Percentiles rank a stretch among this genome's conserved stretches.
Conservation (phyloP, 2,797 vertebrate genomes). For the Artibeus jamaicensis region DNA sequence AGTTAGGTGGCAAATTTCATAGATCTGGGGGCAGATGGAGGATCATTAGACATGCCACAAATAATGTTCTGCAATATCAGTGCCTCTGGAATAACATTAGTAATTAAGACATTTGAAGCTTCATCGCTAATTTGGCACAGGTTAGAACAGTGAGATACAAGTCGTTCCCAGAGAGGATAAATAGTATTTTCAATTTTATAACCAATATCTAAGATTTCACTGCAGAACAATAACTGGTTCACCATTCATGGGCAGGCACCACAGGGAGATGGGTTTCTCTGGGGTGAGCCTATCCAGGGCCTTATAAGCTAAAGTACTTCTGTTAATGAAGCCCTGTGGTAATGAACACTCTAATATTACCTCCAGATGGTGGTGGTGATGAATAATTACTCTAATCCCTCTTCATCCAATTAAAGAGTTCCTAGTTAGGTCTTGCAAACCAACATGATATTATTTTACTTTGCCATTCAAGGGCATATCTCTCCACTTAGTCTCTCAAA, state of each 20-base stretch:
- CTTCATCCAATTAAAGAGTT: conserved; percentile 46
- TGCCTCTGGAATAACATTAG: neutral
- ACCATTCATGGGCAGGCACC: neutral
- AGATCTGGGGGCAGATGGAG: neutral
- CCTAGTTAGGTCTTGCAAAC: neutral
- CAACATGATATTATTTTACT: conserved; percentile 16
- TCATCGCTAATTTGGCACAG: conserved; percentile 19
- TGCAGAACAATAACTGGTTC: neutral
- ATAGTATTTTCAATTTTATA: conserved; percentile 19
- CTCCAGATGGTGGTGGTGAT: conserved; percentile 41
- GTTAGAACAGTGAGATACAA: neutral
- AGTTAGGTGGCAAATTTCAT: neutral
- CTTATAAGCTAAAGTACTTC: neutral
- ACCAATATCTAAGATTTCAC: conserved; percentile 2
- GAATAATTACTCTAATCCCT: conserved; percentile 37
- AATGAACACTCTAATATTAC: conserved; percentile 29
- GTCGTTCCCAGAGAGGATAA: neutral
- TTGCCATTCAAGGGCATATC: neutral
- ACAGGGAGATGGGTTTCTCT: conserved; percentile 20
- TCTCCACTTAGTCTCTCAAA: neutral
- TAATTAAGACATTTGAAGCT: conserved; percentile 22
- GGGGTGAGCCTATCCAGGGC: neutral
- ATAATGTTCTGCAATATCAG: neutral
- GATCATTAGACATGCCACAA: neutral
- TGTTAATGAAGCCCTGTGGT: neutral